These are phyloP conservation scores for Euschistus heros DNA, from an alignment of 1,140 invertebrate genomes.

Conservation along the genomic window DNA sequence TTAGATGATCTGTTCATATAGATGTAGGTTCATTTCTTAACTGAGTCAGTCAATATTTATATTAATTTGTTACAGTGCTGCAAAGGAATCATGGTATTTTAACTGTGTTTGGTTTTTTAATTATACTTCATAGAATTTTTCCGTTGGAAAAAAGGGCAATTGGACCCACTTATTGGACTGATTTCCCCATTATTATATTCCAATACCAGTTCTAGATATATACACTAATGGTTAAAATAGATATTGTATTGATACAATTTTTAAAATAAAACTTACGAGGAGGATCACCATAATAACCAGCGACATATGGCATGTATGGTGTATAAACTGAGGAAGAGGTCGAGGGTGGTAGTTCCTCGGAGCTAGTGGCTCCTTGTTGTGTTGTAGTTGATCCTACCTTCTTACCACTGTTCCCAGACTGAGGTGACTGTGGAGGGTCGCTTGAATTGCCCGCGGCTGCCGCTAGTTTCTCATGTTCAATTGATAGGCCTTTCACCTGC, in stretches of 20 bases:
- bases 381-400: constrained; percentile 17
- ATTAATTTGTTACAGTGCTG: no score
- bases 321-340: constrained; percentile 12
- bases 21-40: no score
- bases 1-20: no score
- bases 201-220: no score
- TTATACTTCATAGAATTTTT: no score
- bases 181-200: no score
- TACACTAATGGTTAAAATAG: no score
- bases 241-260: background rate
- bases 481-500: constrained; percentile 65
- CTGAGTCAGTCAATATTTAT: no score
- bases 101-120: no score
- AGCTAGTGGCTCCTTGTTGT: constrained; percentile 26
- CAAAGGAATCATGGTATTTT: no score
- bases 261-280: constrained; percentile 1
- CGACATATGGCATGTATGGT: constrained; percentile 7
- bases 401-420: constrained; percentile 28
- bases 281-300: constrained; percentile 10
- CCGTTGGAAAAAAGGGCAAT: no score
- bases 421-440: constrained; percentile 15
- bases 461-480: constrained; percentile 62
- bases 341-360: constrained; percentile 8
- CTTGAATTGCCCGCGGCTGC: constrained; percentile 42
- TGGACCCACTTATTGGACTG: no score